A percentile compares a stretch with the other conserved stretches of the same genome.
These are phyloP conservation scores for Microcaecilia unicolor DNA, from an alignment of 2,797 vertebrate species.

Conservation along the genomic window DNA sequence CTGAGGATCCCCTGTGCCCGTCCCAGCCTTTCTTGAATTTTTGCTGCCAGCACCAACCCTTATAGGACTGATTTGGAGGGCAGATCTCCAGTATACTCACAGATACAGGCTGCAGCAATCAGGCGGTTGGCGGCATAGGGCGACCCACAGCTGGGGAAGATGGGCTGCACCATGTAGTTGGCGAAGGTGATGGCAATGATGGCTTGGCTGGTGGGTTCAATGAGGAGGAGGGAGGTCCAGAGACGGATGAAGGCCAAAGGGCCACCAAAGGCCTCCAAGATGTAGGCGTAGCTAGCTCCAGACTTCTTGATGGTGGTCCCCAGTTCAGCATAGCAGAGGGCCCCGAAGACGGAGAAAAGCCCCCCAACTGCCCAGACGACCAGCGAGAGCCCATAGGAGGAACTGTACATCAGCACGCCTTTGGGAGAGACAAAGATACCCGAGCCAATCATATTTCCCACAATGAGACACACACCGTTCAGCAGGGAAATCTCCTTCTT, in stretches of 20 bases:
- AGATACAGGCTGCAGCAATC: conserved; percentile 79
- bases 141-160: conserved; percentile 75
- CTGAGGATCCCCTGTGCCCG: too few species aligned
- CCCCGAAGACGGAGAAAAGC: conserved; percentile 81
- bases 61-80: too few species aligned
- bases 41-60: too few species aligned
- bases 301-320: conserved; percentile 91
- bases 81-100: conserved; percentile 64
- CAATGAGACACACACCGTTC: conserved; percentile 82
- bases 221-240: conserved; percentile 89
- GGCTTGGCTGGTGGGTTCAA: conserved; percentile 86
- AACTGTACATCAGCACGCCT: conserved; percentile 81
- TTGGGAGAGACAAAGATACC: conserved; percentile 90
- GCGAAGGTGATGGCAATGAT: conserved; percentile 89
- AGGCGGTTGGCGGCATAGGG: conserved; percentile 74
- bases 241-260: conserved; percentile 80
- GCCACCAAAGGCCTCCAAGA: conserved; percentile 82
- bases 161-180: conserved; percentile 86
- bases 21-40: too few species aligned
- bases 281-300: conserved; percentile 89
- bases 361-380: conserved; percentile 81
- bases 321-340: conserved; percentile 85
- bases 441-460: conserved; percentile 93
- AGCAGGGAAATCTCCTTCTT: conserved; percentile 87
- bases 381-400: conserved; percentile 80